A percentile compares a stretch with the other conserved stretches of the same genome.
Conservation (phyloP, 2,888 invertebrate genomes). For the Panopea generosa region DNA sequence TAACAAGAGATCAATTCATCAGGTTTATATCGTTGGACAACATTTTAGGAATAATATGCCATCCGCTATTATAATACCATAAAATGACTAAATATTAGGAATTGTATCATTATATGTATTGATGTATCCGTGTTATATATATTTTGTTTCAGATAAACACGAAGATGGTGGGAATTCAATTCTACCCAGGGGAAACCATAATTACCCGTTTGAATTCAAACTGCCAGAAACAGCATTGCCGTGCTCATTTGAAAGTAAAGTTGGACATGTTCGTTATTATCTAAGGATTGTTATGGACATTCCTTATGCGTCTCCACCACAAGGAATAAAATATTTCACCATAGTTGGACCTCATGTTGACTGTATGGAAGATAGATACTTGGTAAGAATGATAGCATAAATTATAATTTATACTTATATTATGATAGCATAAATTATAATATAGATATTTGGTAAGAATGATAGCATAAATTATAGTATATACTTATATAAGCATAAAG, state of each 20-base stretch:
- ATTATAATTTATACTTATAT: neutral
- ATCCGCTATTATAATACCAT: too few species aligned
- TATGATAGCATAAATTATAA: too few species aligned
- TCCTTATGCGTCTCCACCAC: slow-evolving; percentile 92
- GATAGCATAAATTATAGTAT: too few species aligned
- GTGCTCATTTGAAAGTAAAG: slow-evolving; percentile 91
- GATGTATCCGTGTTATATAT: too few species aligned
- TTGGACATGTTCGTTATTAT: slow-evolving; percentile 91
- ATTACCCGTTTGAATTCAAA: slow-evolving; percentile 90
- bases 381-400: slow-evolving; percentile 87
- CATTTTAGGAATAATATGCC: too few species aligned
- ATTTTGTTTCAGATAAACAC: slow-evolving; percentile 76
- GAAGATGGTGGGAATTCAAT: slow-evolving; percentile 86
- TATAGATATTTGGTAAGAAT: too few species aligned
- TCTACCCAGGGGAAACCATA: slow-evolving; percentile 90
- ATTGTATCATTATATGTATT: too few species aligned
- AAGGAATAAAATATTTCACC: slow-evolving; percentile 92
- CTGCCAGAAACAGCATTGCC: slow-evolving; percentile 91
- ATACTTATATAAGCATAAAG: neutral
- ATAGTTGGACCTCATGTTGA: slow-evolving; percentile 92
- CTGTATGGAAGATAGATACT: slow-evolving; percentile 92
- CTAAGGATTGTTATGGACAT: slow-evolving; percentile 88
- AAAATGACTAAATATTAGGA: too few species aligned
- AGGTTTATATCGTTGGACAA: too few species aligned
- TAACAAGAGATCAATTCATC: too few species aligned